Conservation (phyloP, 2,888 invertebrate genomes). For the Xestia rhomboidea region DNA sequence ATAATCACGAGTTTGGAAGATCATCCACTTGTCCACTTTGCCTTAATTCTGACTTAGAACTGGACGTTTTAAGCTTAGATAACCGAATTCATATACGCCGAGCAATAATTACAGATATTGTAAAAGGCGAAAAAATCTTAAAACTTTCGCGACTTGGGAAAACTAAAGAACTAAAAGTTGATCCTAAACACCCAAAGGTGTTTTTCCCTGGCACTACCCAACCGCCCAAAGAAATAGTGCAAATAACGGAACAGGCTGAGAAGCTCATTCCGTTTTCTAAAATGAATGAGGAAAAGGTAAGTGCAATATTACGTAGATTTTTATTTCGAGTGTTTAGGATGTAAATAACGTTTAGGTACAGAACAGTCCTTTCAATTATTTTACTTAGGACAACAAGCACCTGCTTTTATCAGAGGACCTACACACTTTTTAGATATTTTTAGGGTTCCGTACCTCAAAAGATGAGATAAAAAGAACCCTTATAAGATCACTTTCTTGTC, state of each 20-base stretch:
- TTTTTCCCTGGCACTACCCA: constrained; percentile 53
- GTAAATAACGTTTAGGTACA: too few relatives aligned
- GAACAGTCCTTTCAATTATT: too few relatives aligned
- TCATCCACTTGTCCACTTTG: constrained; percentile 24
- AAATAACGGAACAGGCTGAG: neutral
- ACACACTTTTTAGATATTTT: too few relatives aligned
- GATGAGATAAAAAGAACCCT: too few relatives aligned
- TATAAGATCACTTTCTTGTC: too few relatives aligned
- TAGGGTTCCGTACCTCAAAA: too few relatives aligned
- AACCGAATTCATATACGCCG: neutral
- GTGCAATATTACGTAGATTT: neutral
- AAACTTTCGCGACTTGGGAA: constrained; percentile 69
- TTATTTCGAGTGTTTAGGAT: neutral
- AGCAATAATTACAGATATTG: constrained; percentile 68
- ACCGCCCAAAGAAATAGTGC: neutral
- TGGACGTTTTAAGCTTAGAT: constrained; percentile 32
- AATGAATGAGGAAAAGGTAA: constrained; percentile 24
- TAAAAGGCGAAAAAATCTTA: constrained; percentile 77
- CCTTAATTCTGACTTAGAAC: constrained; percentile 48
- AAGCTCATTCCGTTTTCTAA: neutral
- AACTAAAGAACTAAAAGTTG: constrained; percentile 48
- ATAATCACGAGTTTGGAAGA: neutral
- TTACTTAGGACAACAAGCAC: too few relatives aligned
- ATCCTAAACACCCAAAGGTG: constrained; percentile 70
- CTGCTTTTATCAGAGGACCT: too few relatives aligned